Evolutionary conservation across 2,113 vertebrate species (phyloP), one percentile per base, ranked within the genome.

Genomic region (Salvelinus sp.): DNA sequence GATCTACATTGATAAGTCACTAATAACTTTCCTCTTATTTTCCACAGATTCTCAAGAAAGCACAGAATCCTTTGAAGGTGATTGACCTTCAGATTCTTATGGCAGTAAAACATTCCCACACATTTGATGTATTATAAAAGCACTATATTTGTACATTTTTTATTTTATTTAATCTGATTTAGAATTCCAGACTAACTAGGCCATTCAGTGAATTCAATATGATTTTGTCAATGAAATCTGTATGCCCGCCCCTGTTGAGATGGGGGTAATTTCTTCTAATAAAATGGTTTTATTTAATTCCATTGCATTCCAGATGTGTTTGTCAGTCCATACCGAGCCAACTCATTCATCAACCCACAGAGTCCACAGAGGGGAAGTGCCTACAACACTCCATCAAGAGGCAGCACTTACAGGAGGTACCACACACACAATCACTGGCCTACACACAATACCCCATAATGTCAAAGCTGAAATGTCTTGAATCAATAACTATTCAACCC

Each of bases 1-100:
- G 58, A 62, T 22, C n/a, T 22, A 62, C 18, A 54, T 3, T 18
- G 16, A 54, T 54, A 3, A 18, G 50, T 18, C 50, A 48, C 16
- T 44, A 2, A 79, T 38, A 60, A 54, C 70, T 9, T 30, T 54
- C 70, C 74, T 48, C 1, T 1, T 75, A 83, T 91, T 85, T 83
- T 79, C 85, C 63, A 3, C 82, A 94, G 93, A 94, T 9, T 94
- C 93, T 77, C 81, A 86, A 72, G 93, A 94, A 87, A 94, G 93
- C 85, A 73, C 87, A 69, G 93, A 94, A 76, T 94, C 93, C 44
- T 2, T 3, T 60, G 93, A 94, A 93, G 93, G 93, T 93, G 90
- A 91, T 76, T 84, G 65, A 74, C 47, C 23, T 38, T 6, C 44
- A 33, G 83, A 20, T 20, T 72, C 13, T 85, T 4, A 60, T 81